Conservation (phyloP, 2,113 vertebrate species). For the Coregonus clupeaformis region DNA sequence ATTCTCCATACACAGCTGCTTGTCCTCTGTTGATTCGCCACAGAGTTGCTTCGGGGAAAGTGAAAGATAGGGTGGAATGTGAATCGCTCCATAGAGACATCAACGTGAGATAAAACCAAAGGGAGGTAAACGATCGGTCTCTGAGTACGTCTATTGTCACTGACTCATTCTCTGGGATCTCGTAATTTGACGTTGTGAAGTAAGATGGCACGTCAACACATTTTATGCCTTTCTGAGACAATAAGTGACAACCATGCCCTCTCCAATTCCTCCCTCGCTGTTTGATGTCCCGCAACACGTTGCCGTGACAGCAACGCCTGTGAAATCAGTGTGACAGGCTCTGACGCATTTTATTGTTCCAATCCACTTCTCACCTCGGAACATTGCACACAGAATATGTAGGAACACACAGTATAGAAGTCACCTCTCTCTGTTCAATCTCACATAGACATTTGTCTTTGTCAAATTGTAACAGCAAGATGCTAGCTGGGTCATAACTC, state of each 20-base stretch:
- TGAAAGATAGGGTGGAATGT: not conserved
- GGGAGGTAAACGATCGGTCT: not conserved
- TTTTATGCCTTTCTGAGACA: slow-evolving; percentile 2
- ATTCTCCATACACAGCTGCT: slow-evolving; percentile 2
- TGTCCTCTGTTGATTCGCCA: slow-evolving; percentile 11
- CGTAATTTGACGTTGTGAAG: not conserved
- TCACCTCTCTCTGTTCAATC: not conserved
- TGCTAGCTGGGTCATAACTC: not conserved
- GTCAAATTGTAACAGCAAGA: not conserved
- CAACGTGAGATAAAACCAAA: not conserved
- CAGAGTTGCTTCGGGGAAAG: not conserved
- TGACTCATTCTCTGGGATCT: not conserved
- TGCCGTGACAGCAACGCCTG: slow-evolving; percentile 2
- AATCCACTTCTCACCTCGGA: slow-evolving; percentile 13
- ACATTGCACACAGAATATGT: slow-evolving; percentile 6
- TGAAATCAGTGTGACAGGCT: slow-evolving; percentile 21
- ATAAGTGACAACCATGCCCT: slow-evolving; percentile 1
- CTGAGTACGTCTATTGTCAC: not conserved
- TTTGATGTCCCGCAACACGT: slow-evolving; percentile 10
- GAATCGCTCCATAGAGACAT: slow-evolving; percentile 2
- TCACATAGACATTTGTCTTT: not conserved
- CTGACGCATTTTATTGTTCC: not conserved
- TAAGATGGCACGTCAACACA: not conserved
- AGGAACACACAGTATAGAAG: not conserved
- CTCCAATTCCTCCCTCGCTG: slow-evolving; percentile 10